Conservation (phyloP, 2,888 invertebrate genomes). For the Enoplolaimus lenunculus region DNA sequence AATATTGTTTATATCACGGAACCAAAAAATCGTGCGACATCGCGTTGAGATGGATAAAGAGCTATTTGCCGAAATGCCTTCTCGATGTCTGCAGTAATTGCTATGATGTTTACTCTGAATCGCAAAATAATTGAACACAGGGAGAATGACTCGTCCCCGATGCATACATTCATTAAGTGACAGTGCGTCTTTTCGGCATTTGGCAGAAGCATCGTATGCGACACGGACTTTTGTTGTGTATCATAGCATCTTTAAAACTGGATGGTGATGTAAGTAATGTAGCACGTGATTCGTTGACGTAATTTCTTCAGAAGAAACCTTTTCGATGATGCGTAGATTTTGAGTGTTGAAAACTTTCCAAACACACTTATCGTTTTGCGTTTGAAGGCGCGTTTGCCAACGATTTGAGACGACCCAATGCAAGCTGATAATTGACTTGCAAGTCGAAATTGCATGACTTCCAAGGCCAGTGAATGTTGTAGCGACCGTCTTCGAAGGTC, state of each 20-base stretch:
- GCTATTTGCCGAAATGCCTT: conserved; percentile 23
- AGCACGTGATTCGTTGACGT: neutral
- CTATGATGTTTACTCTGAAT: conserved; percentile 24
- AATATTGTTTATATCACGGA: conserved; percentile 17
- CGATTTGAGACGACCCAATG: conserved; percentile 18
- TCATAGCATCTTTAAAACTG: conserved; percentile 23
- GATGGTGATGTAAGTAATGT: conserved; percentile 27
- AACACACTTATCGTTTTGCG: conserved; percentile 4
- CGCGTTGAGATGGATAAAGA: conserved; percentile 24
- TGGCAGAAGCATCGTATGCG: conserved; percentile 29
- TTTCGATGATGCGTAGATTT: conserved; percentile 22
- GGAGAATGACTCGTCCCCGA: conserved; percentile 24
- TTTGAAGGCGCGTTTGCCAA: neutral
- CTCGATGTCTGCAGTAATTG: conserved; percentile 24
- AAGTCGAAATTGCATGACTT: neutral
- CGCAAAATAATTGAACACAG: conserved; percentile 23
- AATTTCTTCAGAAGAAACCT: neutral
- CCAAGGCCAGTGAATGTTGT: conserved; percentile 16
- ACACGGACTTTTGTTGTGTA: conserved; percentile 27
- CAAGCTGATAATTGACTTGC: conserved; percentile 8
- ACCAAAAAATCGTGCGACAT: conserved; percentile 26
- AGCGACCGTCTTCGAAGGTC: conserved; percentile 2
- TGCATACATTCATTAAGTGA: conserved; percentile 27
- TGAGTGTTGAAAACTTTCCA: conserved; percentile 21
- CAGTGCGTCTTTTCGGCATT: conserved; percentile 17